Base-by-base conservation (phyloP, 2,797 vertebrate species). In the Anas flavirostris region DNA sequence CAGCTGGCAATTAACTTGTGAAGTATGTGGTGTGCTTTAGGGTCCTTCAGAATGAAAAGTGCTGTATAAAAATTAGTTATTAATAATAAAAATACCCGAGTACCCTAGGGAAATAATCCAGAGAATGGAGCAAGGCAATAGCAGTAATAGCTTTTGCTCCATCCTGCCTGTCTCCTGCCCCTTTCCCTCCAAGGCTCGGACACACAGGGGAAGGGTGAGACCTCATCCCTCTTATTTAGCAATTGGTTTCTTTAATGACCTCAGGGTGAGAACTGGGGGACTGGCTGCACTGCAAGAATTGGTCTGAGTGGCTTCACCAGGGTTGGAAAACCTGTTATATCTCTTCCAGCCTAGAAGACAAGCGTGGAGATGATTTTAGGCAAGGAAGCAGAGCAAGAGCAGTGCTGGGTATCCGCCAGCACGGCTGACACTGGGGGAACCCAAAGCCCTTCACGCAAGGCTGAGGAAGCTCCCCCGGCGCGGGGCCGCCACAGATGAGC, bases 11-110 rank as follows among this genome's bases (percentile, higher is more conserved):
- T 97, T 96, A 96, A 84, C 82, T 96, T 18, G 81, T 85, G 87
- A 96, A 97, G 91, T 94, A 90, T 86, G 77, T 90, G 91, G 59
- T 94, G 69, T 85, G 84, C 91, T 97, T 96, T 95, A 92, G 93
- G 93, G 91, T 96, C 72, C 70, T 95, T 96, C 91, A 96, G 82
- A 80, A 92, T 95, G 88, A 92, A 92, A 94, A 90, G 48, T 1
- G 0, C 90, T 94, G 62, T 88, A 91, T 90, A 90, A 85, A 95
- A 95, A 85, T 90, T 96, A 85, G 83, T 85, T 95, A 72, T 94
- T 95, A 97, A 94, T 95, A 96, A 96, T 60, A 96, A 96, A 97
- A 97, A 96, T 91, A 91, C 72, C 44, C 19, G 1, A 78, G 77
- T 87, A 93, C 93, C 66, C 82, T 62, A 81, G 94, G 94, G 96